Percentiles rank a stretch among this genome's conserved stretches.
phyloP scores from a whole-genome alignment of 2,113 vertebrate genomes.

The Notiomystis cincta region DNA sequence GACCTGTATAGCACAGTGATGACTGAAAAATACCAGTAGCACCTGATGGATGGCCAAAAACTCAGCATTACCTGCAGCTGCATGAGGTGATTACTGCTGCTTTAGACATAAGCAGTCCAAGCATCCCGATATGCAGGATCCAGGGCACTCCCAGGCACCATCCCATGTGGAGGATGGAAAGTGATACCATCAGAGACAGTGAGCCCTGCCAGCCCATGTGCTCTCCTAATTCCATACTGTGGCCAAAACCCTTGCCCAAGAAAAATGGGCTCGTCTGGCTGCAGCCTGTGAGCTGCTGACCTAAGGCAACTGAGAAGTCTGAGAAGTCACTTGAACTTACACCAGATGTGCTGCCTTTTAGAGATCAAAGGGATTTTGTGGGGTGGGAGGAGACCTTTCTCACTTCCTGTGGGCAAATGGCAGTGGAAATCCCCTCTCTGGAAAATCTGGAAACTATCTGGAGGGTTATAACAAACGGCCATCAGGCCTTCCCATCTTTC shows the following conservation, averaged over 20 bases:
- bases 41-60: not conserved
- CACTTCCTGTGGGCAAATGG: not conserved
- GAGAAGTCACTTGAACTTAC: not conserved
- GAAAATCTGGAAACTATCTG: not conserved
- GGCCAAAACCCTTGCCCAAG: not conserved
- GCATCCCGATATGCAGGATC: not conserved
- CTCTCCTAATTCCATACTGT: not conserved
- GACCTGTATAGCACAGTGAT: not conserved
- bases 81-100: not conserved
- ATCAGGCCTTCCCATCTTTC: not conserved
- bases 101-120: not conserved
- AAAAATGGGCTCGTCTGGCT: not conserved
- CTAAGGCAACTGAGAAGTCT: not conserved
- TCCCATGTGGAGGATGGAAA: not conserved
- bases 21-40: not conserved
- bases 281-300: not conserved
- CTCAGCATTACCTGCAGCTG: not conserved
- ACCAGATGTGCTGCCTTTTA: not conserved
- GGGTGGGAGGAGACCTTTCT: not conserved
- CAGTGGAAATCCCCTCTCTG: not conserved
- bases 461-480: not conserved
- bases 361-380: not conserved
- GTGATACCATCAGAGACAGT: fast-evolving
- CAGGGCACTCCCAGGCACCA: not conserved
- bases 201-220: not conserved